Percentiles rank a stretch among this genome's conserved stretches.
Conservation (phyloP, 2,113 vertebrate genomes). For the Elaphurus davidianus region DNA sequence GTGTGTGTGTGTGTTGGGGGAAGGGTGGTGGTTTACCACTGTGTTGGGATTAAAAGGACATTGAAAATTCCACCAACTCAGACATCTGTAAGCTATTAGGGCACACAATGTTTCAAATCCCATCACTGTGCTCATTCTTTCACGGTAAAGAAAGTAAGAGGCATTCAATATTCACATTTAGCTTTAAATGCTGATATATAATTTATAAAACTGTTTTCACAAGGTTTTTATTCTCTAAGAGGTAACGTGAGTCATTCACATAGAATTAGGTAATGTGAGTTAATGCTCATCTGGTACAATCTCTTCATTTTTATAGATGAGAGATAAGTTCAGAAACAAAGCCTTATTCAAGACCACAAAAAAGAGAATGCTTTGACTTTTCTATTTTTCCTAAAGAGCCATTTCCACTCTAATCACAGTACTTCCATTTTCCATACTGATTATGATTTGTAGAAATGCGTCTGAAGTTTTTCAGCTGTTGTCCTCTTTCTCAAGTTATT, state of each 20-base stretch:
- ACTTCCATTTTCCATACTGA: not conserved
- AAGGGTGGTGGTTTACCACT: accelerated
- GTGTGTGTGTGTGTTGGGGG: too few relatives aligned
- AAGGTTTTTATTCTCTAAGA: not conserved
- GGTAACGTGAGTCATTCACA: not conserved
- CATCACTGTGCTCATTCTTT: not conserved
- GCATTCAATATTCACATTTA: not conserved
- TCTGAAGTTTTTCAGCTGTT: not conserved
- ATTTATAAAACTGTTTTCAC: not conserved
- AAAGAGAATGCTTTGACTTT: not conserved
- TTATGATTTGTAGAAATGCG: not conserved
- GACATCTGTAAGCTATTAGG: not conserved
- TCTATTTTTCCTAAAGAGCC: not conserved
- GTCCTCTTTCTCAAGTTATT: not conserved
- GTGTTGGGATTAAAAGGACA: not conserved
- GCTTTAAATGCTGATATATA: not conserved
- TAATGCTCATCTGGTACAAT: not conserved
- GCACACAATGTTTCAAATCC: not conserved
- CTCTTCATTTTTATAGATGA: not conserved
- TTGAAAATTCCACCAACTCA: not conserved
- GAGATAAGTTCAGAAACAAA: not conserved
- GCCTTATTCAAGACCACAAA: not conserved
- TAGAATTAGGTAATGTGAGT: not conserved
- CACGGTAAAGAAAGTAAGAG: not conserved
- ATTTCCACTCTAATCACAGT: not conserved